Evolutionary conservation across 1,140 invertebrate species (phyloP), one percentile per base, ranked within the genome.

Genomic region (Sinonovacula constricta): DNA sequence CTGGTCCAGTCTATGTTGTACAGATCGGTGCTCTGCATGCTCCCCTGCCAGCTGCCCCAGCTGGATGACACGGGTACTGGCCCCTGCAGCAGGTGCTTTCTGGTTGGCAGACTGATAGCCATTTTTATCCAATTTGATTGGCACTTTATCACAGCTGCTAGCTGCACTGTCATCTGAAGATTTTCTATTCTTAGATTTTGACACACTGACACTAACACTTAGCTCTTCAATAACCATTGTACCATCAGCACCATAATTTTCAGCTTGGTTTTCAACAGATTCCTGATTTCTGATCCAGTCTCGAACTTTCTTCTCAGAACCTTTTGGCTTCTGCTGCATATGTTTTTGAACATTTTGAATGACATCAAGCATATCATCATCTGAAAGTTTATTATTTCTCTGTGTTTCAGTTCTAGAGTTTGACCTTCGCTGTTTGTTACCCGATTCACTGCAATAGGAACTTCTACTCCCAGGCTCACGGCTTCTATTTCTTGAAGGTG

Each of bases 211-310:
- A 28, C 72, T 66, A 2, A 76, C 34, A 67, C 54, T 76, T 0
- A 67, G 60, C 26, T 76, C 72, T 45, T 76, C 72, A 33, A 76
- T 66, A 1, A 67, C 10, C 30, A 69, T 33, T 31, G 66, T 49
- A 18, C 56, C 68, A 2, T 33, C 22, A 26, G 3, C 24, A 53
- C 30, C 24, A 54, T 33, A 12, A 24, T 30, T 54, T 7, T 10
- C 33, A 57, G 49, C 51, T 36, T 54, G 5, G 3, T 36, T 24
- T 14, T 53, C 53, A 10, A 76, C 12, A 26, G n/a, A 65, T 59
- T 76, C 72, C 18, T 76, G 72, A 34, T 66, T 76, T 66, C 56
- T 57, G 45, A 76, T 76, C 72, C 72, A 76, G 24, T 76, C 72
- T 36, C 54, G 31, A 45, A 76, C 72, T 65, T 76, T 72, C n/a